Conservation (phyloP, 2,797 vertebrate genomes). For the Mus caroli region DNA sequence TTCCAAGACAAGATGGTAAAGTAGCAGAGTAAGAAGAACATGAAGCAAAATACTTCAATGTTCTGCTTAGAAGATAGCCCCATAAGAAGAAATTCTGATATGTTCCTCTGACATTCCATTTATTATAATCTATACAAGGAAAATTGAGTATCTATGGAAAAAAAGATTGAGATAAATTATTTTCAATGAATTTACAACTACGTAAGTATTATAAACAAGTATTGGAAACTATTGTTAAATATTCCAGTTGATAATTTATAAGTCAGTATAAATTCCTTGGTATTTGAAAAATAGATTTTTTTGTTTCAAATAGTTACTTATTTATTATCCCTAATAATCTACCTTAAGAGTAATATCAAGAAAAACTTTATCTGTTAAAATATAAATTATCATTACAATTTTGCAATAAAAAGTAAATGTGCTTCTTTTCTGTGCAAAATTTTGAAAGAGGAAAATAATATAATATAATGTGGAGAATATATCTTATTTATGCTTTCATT, state of each 20-base stretch:
- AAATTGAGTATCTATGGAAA: neutral
- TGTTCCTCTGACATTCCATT: neutral
- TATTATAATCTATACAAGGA: accelerated
- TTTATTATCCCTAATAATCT: neutral
- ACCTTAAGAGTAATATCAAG: too few relatives aligned
- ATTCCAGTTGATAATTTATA: neutral
- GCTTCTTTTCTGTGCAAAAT: neutral
- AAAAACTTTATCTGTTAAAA: neutral
- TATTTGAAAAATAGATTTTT: neutral
- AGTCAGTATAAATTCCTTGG: neutral
- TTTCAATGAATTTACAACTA: neutral
- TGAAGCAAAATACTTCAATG: neutral
- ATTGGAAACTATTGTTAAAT: neutral
- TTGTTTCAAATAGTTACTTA: neutral
- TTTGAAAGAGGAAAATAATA: neutral
- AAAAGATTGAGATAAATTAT: neutral
- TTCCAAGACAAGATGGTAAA: neutral
- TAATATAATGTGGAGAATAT: neutral
- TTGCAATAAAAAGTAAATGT: neutral
- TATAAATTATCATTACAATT: neutral
- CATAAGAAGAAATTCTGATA: conserved; percentile 9
- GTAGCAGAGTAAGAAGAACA: conserved; percentile 32
- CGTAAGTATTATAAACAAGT: neutral
- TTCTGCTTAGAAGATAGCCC: neutral
- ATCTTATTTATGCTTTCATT: neutral